Evolutionary conservation across 2,113 vertebrate species (phyloP).

Genomic region (Rissa tridactyla): DNA sequence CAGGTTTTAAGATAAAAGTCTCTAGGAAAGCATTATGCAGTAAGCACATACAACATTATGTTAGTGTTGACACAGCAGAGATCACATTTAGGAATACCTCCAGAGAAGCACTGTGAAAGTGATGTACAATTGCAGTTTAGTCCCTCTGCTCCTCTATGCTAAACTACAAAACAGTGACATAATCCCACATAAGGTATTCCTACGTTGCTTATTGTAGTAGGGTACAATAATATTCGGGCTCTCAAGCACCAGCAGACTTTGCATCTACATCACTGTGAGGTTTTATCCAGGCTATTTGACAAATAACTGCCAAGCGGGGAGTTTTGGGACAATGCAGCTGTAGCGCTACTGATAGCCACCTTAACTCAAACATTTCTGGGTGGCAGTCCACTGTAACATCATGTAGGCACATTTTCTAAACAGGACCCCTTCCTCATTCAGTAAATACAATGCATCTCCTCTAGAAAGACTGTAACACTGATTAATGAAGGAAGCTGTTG

Average conservation of each 20-base stretch:
- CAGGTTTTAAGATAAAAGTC: neutral
- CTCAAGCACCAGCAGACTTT: neutral
- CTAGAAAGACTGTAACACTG: neutral
- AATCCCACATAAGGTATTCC: neutral
- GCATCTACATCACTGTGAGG: neutral
- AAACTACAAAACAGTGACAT: neutral
- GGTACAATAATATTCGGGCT: neutral
- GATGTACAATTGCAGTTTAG: neutral
- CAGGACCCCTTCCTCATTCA: neutral
- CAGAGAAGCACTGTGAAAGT: fast-evolving
- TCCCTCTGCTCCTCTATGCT: neutral
- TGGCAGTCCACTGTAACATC: neutral
- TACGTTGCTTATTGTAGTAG: fast-evolving
- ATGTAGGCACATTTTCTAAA: neutral
- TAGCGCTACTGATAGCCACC: neutral
- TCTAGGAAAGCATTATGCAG: neutral
- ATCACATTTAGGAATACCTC: neutral
- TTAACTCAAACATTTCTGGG: neutral
- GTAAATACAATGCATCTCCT: neutral
- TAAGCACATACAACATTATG: neutral
- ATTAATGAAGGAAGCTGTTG: neutral
- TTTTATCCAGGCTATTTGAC: neutral
- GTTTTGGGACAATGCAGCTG: neutral
- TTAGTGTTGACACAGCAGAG: neutral
- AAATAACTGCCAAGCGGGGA: neutral